Evolutionary conservation across 1,140 invertebrate genomes (phyloP).

Genomic region (Dinoponera quadriceps): DNA sequence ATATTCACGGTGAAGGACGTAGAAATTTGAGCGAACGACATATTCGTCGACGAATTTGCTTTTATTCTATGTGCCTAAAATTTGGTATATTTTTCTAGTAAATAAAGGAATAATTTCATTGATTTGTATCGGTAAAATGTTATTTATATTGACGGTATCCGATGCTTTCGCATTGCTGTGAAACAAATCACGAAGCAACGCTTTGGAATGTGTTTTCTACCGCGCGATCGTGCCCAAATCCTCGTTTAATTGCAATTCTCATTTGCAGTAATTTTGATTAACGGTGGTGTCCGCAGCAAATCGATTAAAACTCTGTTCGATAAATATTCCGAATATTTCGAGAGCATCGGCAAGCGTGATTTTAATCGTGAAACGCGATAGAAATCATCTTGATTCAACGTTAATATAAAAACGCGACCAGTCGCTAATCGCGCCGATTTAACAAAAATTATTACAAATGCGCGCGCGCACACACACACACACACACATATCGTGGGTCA

Average conservation of each 20-base stretch:
- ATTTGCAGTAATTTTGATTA: constrained; percentile 44
- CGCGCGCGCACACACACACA: background rate
- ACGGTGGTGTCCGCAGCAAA: constrained; percentile 7
- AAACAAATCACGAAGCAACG: constrained; percentile 15
- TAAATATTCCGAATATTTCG: constrained; percentile 36
- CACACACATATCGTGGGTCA: background rate
- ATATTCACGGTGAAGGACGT: background rate
- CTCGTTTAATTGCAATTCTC: constrained; percentile 24
- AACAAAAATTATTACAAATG: background rate
- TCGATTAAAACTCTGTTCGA: constrained; percentile 24
- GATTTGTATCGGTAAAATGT: background rate
- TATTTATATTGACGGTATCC: constrained; percentile 7
- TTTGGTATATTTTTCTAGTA: background rate
- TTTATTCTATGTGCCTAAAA: background rate
- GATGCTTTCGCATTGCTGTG: background rate
- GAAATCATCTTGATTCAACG: background rate
- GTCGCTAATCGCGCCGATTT: background rate
- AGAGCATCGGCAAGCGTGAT: background rate
- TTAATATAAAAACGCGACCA: background rate
- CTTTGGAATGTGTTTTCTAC: constrained; percentile 34
- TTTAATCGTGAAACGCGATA: constrained; percentile 16
- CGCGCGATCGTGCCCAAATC: constrained; percentile 3
- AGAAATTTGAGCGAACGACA: background rate
- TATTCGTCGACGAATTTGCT: background rate
- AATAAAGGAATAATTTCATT: background rate